Evolutionary conservation across 2,113 vertebrate species (phyloP).

Genomic region (Nyctereutes procyonoides): DNA sequence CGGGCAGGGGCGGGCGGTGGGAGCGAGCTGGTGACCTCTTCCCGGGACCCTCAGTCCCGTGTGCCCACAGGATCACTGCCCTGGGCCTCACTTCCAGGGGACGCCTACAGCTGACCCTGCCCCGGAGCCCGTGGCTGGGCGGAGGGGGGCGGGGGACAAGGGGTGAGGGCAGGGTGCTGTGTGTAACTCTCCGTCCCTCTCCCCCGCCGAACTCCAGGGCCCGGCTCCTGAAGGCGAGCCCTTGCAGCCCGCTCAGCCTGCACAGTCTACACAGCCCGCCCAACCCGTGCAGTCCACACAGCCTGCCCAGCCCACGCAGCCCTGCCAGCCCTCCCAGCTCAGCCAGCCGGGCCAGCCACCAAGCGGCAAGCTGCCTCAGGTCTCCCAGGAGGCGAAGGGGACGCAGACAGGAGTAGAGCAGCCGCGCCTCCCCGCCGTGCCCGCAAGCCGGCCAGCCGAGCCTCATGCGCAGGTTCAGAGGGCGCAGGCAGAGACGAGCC

Average conservation of each 20-base stretch:
- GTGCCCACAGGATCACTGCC: rapidly evolving
- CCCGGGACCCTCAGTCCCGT: not conserved
- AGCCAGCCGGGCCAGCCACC: conserved; percentile 85
- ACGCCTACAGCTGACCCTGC: not conserved
- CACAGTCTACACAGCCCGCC: conserved; percentile 29
- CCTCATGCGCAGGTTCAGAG: conserved; percentile 89
- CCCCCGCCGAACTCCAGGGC: conserved; percentile 81
- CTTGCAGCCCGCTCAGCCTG: conserved; percentile 66
- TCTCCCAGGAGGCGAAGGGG: conserved; percentile 92
- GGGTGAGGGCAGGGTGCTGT: rapidly evolving
- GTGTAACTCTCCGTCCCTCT: not conserved
- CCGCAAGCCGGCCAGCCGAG: conserved; percentile 90
- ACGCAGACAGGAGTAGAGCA: conserved; percentile 83
- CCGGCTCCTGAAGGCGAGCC: conserved; percentile 90
- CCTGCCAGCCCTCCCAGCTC: conserved; percentile 58
- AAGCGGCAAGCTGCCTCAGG: conserved; percentile 91
- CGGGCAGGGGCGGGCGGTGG: not conserved
- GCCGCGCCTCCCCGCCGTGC: conserved; percentile 86
- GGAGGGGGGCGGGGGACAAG: not conserved
- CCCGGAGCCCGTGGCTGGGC: not conserved
- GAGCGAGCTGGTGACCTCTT: not conserved
- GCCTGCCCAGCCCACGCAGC: conserved; percentile 18
- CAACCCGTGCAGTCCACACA: conserved; percentile 1
- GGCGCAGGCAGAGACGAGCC: conserved; percentile 89
- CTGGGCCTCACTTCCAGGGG: not conserved